phyloP scores from a whole-genome alignment of 1,140 invertebrate genomes.

The Aphelenchoides fujianensis region DNA sequence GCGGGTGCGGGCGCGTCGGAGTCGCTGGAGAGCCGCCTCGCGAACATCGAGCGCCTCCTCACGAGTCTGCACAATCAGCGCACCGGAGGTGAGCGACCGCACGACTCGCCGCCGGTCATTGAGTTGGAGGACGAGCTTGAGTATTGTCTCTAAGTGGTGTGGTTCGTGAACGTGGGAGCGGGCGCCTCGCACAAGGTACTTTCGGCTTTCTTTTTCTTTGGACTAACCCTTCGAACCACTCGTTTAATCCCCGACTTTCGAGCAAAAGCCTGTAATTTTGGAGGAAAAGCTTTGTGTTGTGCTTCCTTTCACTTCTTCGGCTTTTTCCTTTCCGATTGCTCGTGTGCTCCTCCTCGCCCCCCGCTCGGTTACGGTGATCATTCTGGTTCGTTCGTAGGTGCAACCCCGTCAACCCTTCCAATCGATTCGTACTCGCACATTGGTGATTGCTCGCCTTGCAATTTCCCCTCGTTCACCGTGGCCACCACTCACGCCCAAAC shows the following conservation, averaged over 20 bases:
- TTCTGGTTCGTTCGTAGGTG: too few species aligned
- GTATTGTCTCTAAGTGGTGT: not conserved
- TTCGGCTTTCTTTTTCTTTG: too few species aligned
- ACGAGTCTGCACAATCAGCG: conserved; percentile 12
- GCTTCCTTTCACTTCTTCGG: too few species aligned
- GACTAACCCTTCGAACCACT: too few species aligned
- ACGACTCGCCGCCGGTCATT: not conserved
- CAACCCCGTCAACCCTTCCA: conserved; percentile 24
- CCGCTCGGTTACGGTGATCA: too few species aligned
- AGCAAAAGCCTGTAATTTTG: too few species aligned
- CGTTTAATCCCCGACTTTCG: too few species aligned
- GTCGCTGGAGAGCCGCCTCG: conserved; percentile 18
- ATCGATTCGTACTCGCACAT: conserved; percentile 22
- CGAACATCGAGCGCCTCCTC: conserved; percentile 25
- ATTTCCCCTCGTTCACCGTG: conserved; percentile 2
- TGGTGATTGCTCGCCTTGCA: conserved; percentile 19
- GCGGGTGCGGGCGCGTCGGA: not conserved
- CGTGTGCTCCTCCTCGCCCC: too few species aligned
- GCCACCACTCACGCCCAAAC: not conserved
- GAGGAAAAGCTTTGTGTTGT: not conserved
- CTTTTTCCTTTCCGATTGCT: too few species aligned
- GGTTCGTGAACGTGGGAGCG: conserved; percentile 1
- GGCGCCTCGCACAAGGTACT: too few species aligned
- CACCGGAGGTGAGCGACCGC: conserved; percentile 14
- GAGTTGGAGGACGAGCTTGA: not conserved